phyloP scores from a whole-genome alignment of 2,113 vertebrate genomes.

The Formicarius rufipectus region DNA sequence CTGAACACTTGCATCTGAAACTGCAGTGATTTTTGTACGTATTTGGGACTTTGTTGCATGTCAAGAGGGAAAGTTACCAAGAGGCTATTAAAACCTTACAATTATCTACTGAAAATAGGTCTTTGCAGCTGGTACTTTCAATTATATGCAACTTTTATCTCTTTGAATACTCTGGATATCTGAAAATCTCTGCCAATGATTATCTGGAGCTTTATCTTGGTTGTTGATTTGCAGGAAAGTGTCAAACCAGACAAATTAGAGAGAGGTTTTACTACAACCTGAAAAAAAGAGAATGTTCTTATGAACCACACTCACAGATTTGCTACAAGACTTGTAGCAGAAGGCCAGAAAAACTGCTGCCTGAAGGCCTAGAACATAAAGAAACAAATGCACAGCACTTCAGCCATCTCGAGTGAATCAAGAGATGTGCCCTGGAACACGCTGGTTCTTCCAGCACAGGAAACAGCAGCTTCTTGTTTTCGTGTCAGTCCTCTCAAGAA shows the following conservation, averaged over 20 bases:
- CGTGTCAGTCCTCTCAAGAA: neutral
- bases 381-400: neutral
- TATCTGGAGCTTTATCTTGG: neutral
- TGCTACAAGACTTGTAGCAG: neutral
- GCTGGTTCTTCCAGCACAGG: neutral
- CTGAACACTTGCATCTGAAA: neutral
- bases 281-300: neutral
- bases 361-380: neutral
- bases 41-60: neutral
- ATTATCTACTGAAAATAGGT: neutral
- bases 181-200: neutral
- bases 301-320: no score
- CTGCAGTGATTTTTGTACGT: neutral
- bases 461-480: conserved; percentile 25
- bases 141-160: neutral
- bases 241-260: neutral
- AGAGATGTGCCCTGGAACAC: neutral
- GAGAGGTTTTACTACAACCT: neutral
- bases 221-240: neutral
- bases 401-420: neutral
- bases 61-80: neutral
- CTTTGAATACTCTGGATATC: neutral
- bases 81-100: neutral
- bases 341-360: neutral
- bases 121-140: neutral